Evolutionary conservation across 2,113 vertebrate genomes (phyloP).

Genomic region (Tyto alba): DNA sequence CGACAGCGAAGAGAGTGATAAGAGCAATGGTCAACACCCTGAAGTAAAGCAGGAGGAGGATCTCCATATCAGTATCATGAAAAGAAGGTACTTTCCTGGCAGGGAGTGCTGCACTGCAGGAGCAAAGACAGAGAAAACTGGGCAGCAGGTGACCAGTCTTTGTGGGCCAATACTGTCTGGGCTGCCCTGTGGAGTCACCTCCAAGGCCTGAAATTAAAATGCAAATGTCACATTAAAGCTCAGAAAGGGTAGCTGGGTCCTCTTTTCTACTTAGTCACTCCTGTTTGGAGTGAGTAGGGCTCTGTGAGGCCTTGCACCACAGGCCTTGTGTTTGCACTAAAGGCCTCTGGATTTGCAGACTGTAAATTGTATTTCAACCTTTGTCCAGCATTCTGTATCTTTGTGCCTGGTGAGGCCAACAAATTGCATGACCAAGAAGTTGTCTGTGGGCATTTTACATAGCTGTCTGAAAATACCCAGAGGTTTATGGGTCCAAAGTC

Average conservation of each 20-base stretch:
- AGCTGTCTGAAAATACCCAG: neutral
- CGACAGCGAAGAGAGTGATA: constrained; percentile 85
- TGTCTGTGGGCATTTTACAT: accelerated
- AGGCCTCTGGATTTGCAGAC: neutral
- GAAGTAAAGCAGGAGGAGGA: constrained; percentile 93
- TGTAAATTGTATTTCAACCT: neutral
- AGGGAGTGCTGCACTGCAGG: neutral
- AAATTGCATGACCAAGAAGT: neutral
- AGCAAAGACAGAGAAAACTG: neutral
- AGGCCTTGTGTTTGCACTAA: neutral
- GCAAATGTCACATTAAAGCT: neutral
- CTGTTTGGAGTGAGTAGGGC: neutral
- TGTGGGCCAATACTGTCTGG: neutral
- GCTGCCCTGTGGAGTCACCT: neutral
- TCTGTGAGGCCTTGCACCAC: neutral
- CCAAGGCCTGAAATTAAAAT: neutral
- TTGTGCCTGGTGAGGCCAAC: neutral
- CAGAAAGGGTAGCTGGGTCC: neutral
- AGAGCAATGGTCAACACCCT: constrained; percentile 79
- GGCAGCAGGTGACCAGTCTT: neutral
- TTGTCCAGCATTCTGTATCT: neutral
- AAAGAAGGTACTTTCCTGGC: constrained; percentile 83
- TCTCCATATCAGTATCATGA: constrained; percentile 90
- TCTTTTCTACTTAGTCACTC: neutral
- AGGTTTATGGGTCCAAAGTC: too few species aligned